phyloP scores from a whole-genome alignment of 2,888 invertebrate genomes.

The Dolichopus griseipennis region DNA sequence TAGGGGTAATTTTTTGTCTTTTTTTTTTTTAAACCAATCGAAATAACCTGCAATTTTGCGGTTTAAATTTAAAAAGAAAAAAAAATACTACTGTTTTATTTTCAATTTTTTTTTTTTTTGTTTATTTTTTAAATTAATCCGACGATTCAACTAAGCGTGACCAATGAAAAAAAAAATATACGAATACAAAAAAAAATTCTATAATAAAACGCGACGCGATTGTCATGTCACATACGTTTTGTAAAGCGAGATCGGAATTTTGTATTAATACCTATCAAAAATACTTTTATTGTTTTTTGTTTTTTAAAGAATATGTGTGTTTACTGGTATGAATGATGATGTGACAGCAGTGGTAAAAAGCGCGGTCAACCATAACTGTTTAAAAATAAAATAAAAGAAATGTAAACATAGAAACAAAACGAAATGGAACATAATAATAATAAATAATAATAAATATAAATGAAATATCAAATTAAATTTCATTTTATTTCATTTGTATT shows the following conservation, averaged over 20 bases:
- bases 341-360: too few relatives aligned
- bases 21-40: not conserved
- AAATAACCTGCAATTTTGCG: constrained; percentile 1
- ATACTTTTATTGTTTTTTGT: too few relatives aligned
- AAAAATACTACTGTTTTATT: not conserved
- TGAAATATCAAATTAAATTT: not conserved
- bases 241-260: not conserved
- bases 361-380: not conserved
- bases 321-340: too few relatives aligned
- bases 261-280: too few relatives aligned
- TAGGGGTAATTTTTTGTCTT: constrained; percentile 5
- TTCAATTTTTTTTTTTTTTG: too few relatives aligned
- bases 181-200: not conserved
- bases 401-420: too few relatives aligned
- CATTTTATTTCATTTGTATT: not conserved
- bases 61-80: not conserved
- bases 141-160: not conserved
- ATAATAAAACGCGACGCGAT: not conserved
- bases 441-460: not conserved
- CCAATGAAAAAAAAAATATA: not conserved
- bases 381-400: not conserved
- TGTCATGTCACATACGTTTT: not conserved
- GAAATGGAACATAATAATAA: too few relatives aligned
- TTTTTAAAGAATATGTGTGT: too few relatives aligned
- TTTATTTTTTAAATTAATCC: not conserved